Percentiles rank a stretch among this genome's conserved stretches.
phyloP scores from a whole-genome alignment of 1,140 invertebrate species.

The Hetaerina americana region DNA sequence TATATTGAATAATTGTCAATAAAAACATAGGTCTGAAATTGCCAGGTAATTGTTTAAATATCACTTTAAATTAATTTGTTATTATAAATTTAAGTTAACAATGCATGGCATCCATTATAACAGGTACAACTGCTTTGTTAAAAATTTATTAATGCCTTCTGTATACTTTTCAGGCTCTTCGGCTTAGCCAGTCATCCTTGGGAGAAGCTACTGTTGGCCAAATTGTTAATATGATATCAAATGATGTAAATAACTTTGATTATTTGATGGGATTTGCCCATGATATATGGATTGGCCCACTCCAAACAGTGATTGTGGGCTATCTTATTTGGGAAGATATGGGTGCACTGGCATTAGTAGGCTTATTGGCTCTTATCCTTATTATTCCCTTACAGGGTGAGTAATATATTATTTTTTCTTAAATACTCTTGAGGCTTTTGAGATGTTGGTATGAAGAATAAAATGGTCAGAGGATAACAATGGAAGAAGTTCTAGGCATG shows the following conservation, averaged over 20 bases:
- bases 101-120: too few relatives aligned
- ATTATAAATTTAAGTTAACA: too few relatives aligned
- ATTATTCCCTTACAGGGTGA: slow-evolving; percentile 74
- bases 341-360: slow-evolving; percentile 49
- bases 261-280: too few relatives aligned
- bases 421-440: not conserved
- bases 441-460: not conserved
- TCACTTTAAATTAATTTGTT: too few relatives aligned
- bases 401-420: not conserved
- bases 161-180: slow-evolving; percentile 43
- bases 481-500: too few relatives aligned
- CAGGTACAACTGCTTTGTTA: too few relatives aligned
- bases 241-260: slow-evolving; percentile 57
- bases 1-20: too few relatives aligned
- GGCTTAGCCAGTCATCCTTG: slow-evolving; percentile 48
- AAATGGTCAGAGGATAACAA: too few relatives aligned
- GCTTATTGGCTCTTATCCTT: slow-evolving; percentile 56
- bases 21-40: too few relatives aligned
- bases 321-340: slow-evolving; percentile 49
- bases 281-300: slow-evolving; percentile 50
- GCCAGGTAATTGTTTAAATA: too few relatives aligned
- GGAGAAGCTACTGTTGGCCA: slow-evolving; percentile 68
- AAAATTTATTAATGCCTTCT: too few relatives aligned
- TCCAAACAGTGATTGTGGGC: slow-evolving; percentile 43
- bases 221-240: slow-evolving; percentile 71